phyloP scores from a whole-genome alignment of 2,797 vertebrate species.

The Molossus molossus region DNA sequence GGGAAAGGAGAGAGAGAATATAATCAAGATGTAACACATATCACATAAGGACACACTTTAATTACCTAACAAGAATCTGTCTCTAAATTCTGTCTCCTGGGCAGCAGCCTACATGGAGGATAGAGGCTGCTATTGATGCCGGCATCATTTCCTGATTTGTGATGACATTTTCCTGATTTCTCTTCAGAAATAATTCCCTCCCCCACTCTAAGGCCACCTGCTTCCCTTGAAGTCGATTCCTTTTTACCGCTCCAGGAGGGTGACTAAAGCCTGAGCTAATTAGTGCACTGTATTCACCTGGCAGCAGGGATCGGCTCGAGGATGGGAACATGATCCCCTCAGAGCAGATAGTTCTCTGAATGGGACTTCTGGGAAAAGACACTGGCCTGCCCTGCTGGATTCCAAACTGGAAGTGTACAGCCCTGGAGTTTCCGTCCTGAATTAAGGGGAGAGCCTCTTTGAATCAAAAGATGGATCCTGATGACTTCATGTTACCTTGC shows the following conservation, averaged over 20 bases:
- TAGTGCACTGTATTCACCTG: neutral
- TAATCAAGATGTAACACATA: neutral
- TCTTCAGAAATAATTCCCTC: neutral
- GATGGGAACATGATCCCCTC: neutral
- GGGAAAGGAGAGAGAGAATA: neutral
- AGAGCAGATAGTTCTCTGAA: neutral
- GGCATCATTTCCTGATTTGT: neutral
- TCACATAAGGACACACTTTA: neutral
- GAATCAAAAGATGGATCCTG: neutral
- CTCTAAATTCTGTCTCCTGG: neutral
- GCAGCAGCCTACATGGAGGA: neutral
- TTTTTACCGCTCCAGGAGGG: neutral
- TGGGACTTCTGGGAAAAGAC: neutral
- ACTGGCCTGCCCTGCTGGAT: neutral
- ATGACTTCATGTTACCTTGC: neutral
- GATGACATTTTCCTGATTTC: neutral
- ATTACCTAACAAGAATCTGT: neutral
- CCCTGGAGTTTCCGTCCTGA: neutral
- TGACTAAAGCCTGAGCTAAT: neutral
- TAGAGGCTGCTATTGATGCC: neutral
- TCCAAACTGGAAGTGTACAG: neutral
- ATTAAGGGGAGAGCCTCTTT: neutral
- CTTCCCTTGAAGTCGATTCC: neutral
- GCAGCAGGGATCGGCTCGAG: neutral
- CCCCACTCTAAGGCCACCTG: neutral